Evolutionary conservation across 1,140 invertebrate species (phyloP), one percentile per base, ranked within the genome.

Genomic region (Drosophila simulans): DNA sequence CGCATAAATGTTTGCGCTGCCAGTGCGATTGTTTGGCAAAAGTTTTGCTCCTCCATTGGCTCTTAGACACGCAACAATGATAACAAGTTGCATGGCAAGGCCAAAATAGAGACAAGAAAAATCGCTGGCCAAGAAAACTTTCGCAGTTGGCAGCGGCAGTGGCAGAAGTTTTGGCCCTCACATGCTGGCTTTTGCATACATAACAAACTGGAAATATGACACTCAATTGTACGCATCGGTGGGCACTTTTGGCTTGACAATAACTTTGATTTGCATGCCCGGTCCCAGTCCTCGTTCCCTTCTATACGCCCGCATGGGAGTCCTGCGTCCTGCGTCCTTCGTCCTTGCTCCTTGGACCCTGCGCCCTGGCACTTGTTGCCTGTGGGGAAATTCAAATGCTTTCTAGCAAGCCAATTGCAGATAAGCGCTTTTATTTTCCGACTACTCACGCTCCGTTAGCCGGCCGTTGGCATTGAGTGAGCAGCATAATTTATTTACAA

Each of bases 161-260:
- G 11, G 40, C 1, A 58, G 35, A 62, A 86, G 72, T 78, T 86
- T 81, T 81, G 58, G 55, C 45, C 78, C 76, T 85, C 72, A 43
- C 55, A 80, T 80, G 63, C 42, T 42, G 69, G 42, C 51, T 62
- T 69, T 75, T 66, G 73, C 77, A 88, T 79, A 76, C 56, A 77
- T 65, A 84, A 85, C 76, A 80, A 84, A 77, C 77, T 84, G 68
- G 72, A 89, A 84, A 88, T 89, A 88, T 88, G 84, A 89, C 84
- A 88, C 84, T 88, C 84, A 89, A 88, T 88, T 88, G 84, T 89
- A 77, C 84, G 84, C 84, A 89, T 84, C 84, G 80, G 66, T 89
- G 72, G 84, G 62, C 77, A 72, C 71, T 89, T 88, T 88, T 83
- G 68, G 66, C 65, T 63, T 89, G 80, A 89, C 84, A 88, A 89